phyloP scores from a whole-genome alignment of 2,113 vertebrate genomes.

The Amphiprion ocellaris region DNA sequence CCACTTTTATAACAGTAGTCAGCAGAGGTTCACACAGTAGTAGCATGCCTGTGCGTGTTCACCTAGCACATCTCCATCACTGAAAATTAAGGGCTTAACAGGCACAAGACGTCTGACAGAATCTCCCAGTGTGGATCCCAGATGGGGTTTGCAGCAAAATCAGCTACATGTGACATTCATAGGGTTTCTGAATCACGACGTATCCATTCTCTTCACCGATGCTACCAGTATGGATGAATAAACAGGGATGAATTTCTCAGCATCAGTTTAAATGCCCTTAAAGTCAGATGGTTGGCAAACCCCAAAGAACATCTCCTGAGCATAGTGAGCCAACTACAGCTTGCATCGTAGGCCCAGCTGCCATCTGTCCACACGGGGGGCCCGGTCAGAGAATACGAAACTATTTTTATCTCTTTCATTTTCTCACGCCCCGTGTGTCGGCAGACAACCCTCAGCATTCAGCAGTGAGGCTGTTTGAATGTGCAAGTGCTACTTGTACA shows the following conservation, averaged over 20 bases:
- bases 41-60: constrained; percentile 78
- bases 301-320: constrained; percentile 56
- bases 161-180: constrained; percentile 8
- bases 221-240: constrained; percentile 39
- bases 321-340: constrained; percentile 39
- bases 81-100: constrained; percentile 83
- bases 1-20: constrained; percentile 52
- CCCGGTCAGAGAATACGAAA: constrained; percentile 27
- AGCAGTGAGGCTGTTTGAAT: constrained; percentile 63
- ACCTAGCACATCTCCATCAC: constrained; percentile 66
- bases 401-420: constrained; percentile 35
- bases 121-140: constrained; percentile 41
- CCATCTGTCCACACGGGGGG: constrained; percentile 36
- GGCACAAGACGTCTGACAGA: constrained; percentile 77
- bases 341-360: constrained; percentile 52
- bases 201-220: constrained; percentile 35
- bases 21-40: constrained; percentile 60
- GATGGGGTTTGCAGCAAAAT: constrained; percentile 19
- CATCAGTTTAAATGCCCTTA: constrained; percentile 48
- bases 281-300: constrained; percentile 50
- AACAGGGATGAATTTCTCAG: constrained; percentile 32
- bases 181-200: constrained; percentile 16
- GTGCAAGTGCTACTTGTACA: constrained; percentile 68
- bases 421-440: constrained; percentile 27
- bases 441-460: constrained; percentile 36